phyloP scores from a whole-genome alignment of 1,140 invertebrate genomes.

The Nylanderia fulva region DNA sequence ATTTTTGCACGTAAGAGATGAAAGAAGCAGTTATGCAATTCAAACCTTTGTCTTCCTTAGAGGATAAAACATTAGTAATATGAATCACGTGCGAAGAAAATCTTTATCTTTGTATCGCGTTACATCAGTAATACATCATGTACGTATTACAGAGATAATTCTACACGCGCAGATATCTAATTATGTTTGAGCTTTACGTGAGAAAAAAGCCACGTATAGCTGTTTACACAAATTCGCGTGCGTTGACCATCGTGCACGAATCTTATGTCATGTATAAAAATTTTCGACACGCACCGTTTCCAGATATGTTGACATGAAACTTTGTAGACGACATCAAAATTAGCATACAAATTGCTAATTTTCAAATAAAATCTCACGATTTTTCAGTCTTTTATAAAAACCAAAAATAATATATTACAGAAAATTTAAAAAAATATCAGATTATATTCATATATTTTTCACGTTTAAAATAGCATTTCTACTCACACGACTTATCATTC shows the following conservation, averaged over 20 bases:
- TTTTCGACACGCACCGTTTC: background rate
- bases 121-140: conserved; percentile 56
- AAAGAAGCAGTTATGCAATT: conserved; percentile 38
- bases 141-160: conserved; percentile 61
- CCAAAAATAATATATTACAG: background rate
- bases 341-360: background rate
- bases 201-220: conserved; percentile 24
- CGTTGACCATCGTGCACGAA: conserved; percentile 20
- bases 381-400: background rate
- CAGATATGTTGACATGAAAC: background rate
- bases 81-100: conserved; percentile 43
- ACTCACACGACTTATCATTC: background rate
- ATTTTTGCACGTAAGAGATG: background rate
- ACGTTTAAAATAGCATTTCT: background rate
- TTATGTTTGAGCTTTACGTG: conserved; percentile 56
- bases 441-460: background rate
- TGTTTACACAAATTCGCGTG: conserved; percentile 49
- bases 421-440: background rate
- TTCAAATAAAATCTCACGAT: background rate
- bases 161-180: conserved; percentile 62
- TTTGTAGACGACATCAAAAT: background rate
- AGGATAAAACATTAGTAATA: conserved; percentile 25
- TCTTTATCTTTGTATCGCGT: conserved; percentile 53
- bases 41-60: conserved; percentile 55
- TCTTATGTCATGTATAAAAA: conserved; percentile 29